Evolutionary conservation across 1,140 invertebrate genomes (phyloP).

Genomic region (Leucophenga varia): DNA sequence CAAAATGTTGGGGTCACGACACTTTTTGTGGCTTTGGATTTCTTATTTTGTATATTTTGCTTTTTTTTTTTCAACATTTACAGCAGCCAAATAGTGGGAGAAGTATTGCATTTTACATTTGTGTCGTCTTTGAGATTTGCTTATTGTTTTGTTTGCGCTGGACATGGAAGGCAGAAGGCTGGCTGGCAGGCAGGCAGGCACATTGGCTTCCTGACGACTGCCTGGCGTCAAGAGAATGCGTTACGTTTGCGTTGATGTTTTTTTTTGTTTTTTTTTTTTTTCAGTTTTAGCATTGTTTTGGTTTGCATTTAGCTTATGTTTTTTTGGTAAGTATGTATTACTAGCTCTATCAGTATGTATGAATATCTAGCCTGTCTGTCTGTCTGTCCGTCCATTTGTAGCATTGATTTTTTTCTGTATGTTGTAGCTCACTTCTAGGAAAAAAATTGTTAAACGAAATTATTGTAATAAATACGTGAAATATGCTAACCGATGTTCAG

Average conservation of each 20-base stretch:
- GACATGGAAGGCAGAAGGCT: constrained; percentile 31
- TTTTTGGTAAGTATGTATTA: too few relatives aligned
- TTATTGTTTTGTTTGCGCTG: constrained; percentile 19
- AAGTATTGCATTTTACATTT: constrained; percentile 41
- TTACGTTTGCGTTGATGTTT: constrained; percentile 11
- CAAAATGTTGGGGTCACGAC: constrained; percentile 48
- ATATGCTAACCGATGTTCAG: constrained; percentile 54
- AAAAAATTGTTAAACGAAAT: constrained; percentile 54
- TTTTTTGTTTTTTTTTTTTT: too few relatives aligned
- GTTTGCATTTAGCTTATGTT: constrained; percentile 37
- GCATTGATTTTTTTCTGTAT: constrained; percentile 49
- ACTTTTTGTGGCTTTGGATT: constrained; percentile 41
- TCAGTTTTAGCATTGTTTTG: too few relatives aligned
- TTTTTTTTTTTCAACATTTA: constrained; percentile 14
- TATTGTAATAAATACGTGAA: constrained; percentile 48
- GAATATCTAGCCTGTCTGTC: too few relatives aligned
- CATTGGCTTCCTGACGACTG: constrained; percentile 24
- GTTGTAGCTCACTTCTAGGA: constrained; percentile 49
- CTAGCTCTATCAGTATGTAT: too few relatives aligned
- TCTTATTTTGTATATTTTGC: not conserved
- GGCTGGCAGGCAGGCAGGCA: constrained; percentile 10
- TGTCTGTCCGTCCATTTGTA: too few relatives aligned
- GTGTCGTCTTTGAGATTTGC: constrained; percentile 1
- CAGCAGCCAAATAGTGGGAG: constrained; percentile 49
- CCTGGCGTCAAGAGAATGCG: constrained; percentile 53